These are phyloP conservation scores for Macrosoma leucophasiata DNA, from an alignment of 2,888 invertebrate genomes.

Conservation along the genomic window DNA sequence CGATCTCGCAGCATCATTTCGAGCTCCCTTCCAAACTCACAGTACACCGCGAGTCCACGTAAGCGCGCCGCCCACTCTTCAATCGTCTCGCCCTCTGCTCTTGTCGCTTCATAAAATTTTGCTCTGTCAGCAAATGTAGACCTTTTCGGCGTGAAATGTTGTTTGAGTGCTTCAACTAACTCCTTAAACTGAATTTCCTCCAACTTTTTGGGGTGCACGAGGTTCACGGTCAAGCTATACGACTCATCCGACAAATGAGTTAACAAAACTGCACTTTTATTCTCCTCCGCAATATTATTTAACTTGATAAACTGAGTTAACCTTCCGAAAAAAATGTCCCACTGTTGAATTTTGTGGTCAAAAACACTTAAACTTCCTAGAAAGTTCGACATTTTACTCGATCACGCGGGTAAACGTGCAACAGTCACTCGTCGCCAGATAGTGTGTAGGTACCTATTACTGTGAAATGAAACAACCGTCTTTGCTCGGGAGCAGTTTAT, in stretches of 20 bases:
- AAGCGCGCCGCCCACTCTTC: conserved; percentile 22
- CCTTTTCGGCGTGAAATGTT: conserved; percentile 13
- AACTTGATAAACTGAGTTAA: conserved; percentile 10
- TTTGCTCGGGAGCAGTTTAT: too few species aligned
- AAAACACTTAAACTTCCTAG: too few species aligned
- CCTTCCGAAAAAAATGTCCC: neutral
- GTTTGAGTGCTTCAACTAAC: conserved; percentile 6
- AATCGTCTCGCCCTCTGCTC: conserved; percentile 12
- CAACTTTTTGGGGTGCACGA: conserved; percentile 7
- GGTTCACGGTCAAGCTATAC: conserved; percentile 7
- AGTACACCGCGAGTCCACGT: conserved; percentile 16
- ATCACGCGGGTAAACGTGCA: too few species aligned
- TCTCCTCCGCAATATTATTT: conserved; percentile 1
- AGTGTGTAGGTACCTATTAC: too few species aligned
- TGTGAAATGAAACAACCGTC: too few species aligned
- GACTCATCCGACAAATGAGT: conserved; percentile 12
- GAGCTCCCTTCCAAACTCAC: conserved; percentile 14
- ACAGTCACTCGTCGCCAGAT: too few species aligned
- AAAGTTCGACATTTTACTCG: too few species aligned
- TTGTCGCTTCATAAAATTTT: conserved; percentile 23
- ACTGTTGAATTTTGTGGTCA: neutral
- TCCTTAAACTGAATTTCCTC: conserved; percentile 3
- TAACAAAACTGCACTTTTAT: conserved; percentile 3
- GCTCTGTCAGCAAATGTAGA: conserved; percentile 20
- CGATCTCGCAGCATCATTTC: conserved; percentile 13